A percentile compares a stretch with the other conserved stretches of the same genome.
These are phyloP conservation scores for Gymnothorax reevesii DNA, from an alignment of 2,797 vertebrate species.

Conservation along the genomic window DNA sequence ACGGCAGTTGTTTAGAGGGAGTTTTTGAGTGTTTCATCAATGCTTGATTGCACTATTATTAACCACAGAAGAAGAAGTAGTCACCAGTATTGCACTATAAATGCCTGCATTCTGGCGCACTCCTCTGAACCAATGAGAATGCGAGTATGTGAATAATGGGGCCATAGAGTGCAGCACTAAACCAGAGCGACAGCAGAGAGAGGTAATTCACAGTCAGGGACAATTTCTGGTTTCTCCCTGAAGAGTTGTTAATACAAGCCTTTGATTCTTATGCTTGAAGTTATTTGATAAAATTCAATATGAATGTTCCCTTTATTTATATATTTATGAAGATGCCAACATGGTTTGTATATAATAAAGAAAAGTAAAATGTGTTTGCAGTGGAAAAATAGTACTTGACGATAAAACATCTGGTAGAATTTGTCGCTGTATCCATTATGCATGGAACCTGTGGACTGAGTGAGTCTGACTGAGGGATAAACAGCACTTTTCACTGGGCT, in stretches of 20 bases:
- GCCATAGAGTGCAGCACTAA: too few species aligned
- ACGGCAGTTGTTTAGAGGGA: background rate
- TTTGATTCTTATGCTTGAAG: background rate
- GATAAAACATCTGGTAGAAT: background rate
- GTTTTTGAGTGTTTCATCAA: conserved; percentile 15
- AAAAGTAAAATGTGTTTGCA: background rate
- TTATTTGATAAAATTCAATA: background rate
- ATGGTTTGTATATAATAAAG: too few species aligned
- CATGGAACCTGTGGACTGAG: background rate
- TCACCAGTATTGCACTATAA: background rate
- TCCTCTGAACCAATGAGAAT: too few species aligned
- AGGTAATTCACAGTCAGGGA: background rate
- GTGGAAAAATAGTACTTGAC: background rate
- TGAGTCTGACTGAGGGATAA: background rate
- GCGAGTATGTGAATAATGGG: too few species aligned
- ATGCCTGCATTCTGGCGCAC: background rate
- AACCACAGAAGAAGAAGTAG: conserved; percentile 10
- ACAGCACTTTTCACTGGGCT: background rate
- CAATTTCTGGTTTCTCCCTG: background rate
- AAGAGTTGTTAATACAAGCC: background rate
- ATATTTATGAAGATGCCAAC: too few species aligned
- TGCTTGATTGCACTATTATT: conserved; percentile 44
- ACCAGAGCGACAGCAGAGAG: background rate
- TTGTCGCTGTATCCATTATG: background rate
- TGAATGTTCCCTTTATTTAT: too few species aligned